These are phyloP conservation scores for Alces alces DNA, from an alignment of 2,113 vertebrate genomes.

Conservation along the genomic window DNA sequence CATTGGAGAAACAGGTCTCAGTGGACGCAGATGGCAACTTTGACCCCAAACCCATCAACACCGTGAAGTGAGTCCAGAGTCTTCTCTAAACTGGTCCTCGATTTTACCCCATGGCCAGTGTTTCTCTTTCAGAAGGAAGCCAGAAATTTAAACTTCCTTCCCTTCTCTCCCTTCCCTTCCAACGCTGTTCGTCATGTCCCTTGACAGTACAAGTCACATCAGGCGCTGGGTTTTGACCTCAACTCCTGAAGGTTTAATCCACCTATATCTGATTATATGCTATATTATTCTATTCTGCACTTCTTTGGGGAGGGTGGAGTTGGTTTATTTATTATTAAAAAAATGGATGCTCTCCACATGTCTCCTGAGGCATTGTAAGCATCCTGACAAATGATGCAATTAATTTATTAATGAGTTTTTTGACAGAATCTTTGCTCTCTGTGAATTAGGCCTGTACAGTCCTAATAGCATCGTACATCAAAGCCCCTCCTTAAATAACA, in stretches of 20 bases:
- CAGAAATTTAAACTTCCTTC: background rate
- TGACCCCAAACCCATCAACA: constrained; percentile 96
- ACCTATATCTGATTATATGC: background rate
- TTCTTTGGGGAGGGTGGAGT: background rate
- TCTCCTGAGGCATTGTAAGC: background rate
- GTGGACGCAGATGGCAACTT: constrained; percentile 96
- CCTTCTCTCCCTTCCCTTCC: background rate
- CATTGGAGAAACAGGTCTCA: constrained; percentile 91
- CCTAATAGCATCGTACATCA: background rate
- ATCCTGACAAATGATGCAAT: constrained; percentile 39
- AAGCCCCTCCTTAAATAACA: constrained; percentile 2
- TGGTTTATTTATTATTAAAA: background rate
- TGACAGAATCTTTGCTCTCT: constrained; percentile 44
- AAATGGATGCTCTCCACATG: background rate
- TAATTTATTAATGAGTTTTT: constrained; percentile 38
- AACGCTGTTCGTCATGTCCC: background rate
- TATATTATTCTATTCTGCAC: background rate
- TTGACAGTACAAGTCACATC: background rate
- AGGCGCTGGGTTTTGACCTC: background rate
- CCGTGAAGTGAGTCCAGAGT: constrained; percentile 88
- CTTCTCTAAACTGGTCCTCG: background rate
- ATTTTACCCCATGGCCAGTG: background rate
- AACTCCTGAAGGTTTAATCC: background rate
- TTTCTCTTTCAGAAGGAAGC: background rate
- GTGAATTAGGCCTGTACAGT: background rate